Conservation (phyloP, 2,797 vertebrate species). For the Halcyon leucocephala region DNA sequence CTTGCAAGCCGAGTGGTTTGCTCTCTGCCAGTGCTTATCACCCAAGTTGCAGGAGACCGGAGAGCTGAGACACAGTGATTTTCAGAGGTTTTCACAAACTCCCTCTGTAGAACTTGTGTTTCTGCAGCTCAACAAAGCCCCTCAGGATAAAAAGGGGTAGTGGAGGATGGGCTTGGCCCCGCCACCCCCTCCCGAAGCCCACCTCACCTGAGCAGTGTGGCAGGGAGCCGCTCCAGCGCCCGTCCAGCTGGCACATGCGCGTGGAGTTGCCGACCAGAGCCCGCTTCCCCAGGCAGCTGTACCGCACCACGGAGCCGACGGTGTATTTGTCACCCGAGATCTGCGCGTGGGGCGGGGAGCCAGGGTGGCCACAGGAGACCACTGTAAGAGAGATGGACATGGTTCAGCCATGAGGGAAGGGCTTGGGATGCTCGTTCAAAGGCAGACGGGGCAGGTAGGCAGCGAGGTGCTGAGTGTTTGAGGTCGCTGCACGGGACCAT, state of each 20-base stretch:
- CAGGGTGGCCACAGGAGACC: constrained; percentile 94
- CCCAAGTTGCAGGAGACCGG: background rate
- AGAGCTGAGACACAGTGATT: background rate
- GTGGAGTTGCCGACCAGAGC: constrained; percentile 92
- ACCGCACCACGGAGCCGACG: constrained; percentile 91
- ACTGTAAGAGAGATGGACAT: constrained; percentile 76
- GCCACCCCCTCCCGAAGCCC: background rate
- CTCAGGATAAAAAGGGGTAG: accelerated
- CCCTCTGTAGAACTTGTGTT: accelerated
- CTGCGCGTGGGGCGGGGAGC: constrained; percentile 91
- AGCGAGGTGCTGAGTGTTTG: accelerated
- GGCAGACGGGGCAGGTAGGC: background rate
- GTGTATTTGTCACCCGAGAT: constrained; percentile 90
- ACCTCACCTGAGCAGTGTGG: constrained; percentile 95
- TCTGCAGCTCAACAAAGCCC: background rate
- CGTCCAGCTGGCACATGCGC: constrained; percentile 93
- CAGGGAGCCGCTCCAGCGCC: constrained; percentile 94
- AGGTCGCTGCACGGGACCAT: accelerated
- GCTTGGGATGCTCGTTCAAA: accelerated
- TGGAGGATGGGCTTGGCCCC: accelerated
- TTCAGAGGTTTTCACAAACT: background rate
- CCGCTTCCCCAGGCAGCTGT: constrained; percentile 90
- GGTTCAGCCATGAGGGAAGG: accelerated
- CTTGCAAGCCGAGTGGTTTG: background rate
- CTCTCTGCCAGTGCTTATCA: background rate